Evolutionary conservation across 2,797 vertebrate genomes (phyloP), one percentile per base, ranked within the genome.

Genomic region (Crotalus adamanteus): DNA sequence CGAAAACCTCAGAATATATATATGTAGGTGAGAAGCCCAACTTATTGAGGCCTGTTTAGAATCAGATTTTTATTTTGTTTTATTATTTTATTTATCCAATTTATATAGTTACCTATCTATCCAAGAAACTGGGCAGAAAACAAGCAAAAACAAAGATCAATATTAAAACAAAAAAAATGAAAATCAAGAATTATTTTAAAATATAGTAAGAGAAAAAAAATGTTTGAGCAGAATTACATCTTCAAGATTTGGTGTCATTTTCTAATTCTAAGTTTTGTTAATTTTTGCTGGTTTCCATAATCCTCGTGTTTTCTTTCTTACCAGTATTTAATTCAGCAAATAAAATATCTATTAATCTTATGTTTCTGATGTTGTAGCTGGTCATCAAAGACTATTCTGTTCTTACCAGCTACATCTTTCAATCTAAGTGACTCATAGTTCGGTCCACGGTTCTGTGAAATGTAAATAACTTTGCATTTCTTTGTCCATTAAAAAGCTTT

Each of bases 381-480:
- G 22, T 56, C 2, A 1, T 83, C 6, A 55, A 86, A 55, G 18
- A 31, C 7, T 87, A 20, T 57, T 57, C 86, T 91, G n/a, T 56
- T 91, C 18, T 28, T 92, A 92, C 26, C 42, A 88, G 63, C 28
- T 25, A 89, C 18, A 3, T 92, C 91, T 90, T 95, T 87, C 56
- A 86, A 60, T 95, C 91, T 37, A 61, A 57, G 56, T 94, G 1
- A 0, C 92, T 63, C 95, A 92, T 42, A 90, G 57, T 51, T 18
- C 92, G 42, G 94, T 95, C 26, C 51, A 60, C 53, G 28, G 31
- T 88, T 69, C 6, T 63, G 7, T 95, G 90, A 55, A 90, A 83
- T 96, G 87, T 92, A 92, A 93, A 92, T 91, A 93, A 61, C 73
- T 96, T 4, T 0, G 13, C 91, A 93, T 87, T 92, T 96, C 2